Base-by-base conservation (phyloP, 2,888 invertebrate species). In the Metalampra italica region DNA sequence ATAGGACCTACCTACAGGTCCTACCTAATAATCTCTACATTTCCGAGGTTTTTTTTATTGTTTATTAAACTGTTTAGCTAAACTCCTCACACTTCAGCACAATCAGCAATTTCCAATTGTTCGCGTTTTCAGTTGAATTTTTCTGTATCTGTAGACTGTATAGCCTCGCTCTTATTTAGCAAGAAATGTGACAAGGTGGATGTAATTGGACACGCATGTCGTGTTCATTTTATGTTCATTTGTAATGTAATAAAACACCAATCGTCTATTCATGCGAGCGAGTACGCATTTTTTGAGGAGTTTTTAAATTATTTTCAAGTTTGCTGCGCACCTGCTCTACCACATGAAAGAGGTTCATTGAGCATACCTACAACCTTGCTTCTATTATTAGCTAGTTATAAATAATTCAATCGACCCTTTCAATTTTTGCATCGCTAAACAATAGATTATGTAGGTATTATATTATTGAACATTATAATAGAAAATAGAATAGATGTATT, bases 161-260 rank as follows among this genome's bases (percentile, higher is more conserved):
- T 34, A 34, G 8, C 34, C 34, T 34, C 22, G 34, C 1, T 34
- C 34, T 34, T 34, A 34, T 34, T 34, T 34, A 34, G 34, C 34
- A 34, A 34, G 11, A 34, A 34, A 22, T 22, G 22, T 22, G 22
- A 22, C 22, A 22, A 22, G 22, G 22, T 32, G 45, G 44, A 47
- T 36, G 46, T 44, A 44, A 51, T 48, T 45, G 45, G 40, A 36
- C 34, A 39, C 38, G 51, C 47, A 45, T 50, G 47, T 39, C 47
- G 34, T 44, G 39, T 38, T 42, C 22, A 45, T 45, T 48, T 42
- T 42, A 51, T 45, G 29, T 29, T 38, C 22, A 34, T 65, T 57
- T 47, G 53, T 54, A 63, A 62, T 62, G 55, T 54, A 63, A 62
- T 62, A 54, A 62, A 51, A 47, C 53, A 40, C 48, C 45, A 13